Evolutionary conservation across 1,140 invertebrate genomes (phyloP).

Genomic region (Eueides isabella): DNA sequence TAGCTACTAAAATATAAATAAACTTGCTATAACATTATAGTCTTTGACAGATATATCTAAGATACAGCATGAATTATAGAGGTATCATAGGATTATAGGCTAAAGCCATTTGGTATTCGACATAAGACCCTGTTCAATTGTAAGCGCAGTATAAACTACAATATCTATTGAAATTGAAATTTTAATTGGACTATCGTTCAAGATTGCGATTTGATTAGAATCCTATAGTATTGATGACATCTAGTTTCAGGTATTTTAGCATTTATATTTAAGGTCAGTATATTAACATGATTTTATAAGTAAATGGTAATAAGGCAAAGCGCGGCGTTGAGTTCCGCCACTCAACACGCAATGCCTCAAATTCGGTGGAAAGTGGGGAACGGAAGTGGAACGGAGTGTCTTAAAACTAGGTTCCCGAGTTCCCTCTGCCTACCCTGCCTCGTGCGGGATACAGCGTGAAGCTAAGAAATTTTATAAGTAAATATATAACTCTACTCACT

Average conservation of each 20-base stretch:
- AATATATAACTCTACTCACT: too few relatives aligned
- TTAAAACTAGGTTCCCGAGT: too few relatives aligned
- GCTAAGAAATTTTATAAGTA: too few relatives aligned
- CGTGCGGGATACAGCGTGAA: too few relatives aligned
- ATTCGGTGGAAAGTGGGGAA: too few relatives aligned
- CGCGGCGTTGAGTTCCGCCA: too few relatives aligned
- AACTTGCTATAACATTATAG: not conserved
- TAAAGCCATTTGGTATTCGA: slow-evolving; percentile 11
- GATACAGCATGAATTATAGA: not conserved
- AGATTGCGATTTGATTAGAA: slow-evolving; percentile 35
- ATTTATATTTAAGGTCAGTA: not conserved
- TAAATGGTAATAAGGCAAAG: too few relatives aligned
- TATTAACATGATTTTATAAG: too few relatives aligned
- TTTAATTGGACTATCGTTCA: slow-evolving; percentile 38
- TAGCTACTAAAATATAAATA: not conserved
- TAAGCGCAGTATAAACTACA: slow-evolving; percentile 13
- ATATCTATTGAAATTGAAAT: slow-evolving; percentile 19
- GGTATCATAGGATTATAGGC: not conserved
- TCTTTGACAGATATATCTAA: not conserved
- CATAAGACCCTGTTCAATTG: slow-evolving; percentile 8
- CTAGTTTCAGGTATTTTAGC: not conserved
- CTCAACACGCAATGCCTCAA: too few relatives aligned
- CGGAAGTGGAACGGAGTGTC: too few relatives aligned
- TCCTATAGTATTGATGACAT: slow-evolving; percentile 5
- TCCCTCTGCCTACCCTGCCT: too few relatives aligned